These are phyloP conservation scores for Hipparchia sbordonii DNA, from an alignment of 2,888 invertebrate species.

Conservation along the genomic window DNA sequence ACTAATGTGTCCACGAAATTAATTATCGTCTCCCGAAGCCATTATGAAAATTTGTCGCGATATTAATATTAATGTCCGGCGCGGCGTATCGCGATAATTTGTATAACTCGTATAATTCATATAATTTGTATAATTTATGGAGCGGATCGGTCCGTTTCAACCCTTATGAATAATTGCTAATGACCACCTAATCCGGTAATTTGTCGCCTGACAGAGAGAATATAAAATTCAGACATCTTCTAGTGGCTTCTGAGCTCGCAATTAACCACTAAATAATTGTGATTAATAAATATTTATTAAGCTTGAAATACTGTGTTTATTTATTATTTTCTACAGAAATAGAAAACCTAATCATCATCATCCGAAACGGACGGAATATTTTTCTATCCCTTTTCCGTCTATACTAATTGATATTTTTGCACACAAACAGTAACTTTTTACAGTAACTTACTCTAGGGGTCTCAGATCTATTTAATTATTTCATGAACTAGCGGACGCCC, in stretches of 20 bases:
- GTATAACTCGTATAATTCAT: slow-evolving; percentile 39
- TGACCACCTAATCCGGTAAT: slow-evolving; percentile 31
- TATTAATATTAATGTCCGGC: slow-evolving; percentile 37
- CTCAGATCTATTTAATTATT: too few species aligned
- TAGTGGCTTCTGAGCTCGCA: background rate
- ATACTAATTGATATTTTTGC: too few species aligned
- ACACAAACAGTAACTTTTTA: too few species aligned
- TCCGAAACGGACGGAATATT: too few species aligned
- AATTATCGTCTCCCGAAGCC: slow-evolving; percentile 36
- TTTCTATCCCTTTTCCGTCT: too few species aligned
- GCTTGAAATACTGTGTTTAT: too few species aligned
- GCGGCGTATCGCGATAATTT: slow-evolving; percentile 38
- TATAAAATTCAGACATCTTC: slow-evolving; percentile 21
- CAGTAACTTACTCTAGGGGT: too few species aligned
- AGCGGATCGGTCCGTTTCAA: slow-evolving; percentile 36
- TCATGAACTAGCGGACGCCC: too few species aligned
- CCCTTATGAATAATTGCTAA: slow-evolving; percentile 41
- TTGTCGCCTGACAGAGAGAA: slow-evolving; percentile 18
- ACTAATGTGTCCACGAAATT: slow-evolving; percentile 31
- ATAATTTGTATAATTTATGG: slow-evolving; percentile 40
- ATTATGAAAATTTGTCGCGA: slow-evolving; percentile 40
- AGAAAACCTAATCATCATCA: too few species aligned
- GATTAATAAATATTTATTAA: too few species aligned
- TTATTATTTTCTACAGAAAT: too few species aligned
- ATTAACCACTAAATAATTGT: background rate